A percentile compares a stretch with the other conserved stretches of the same genome.
phyloP scores from a whole-genome alignment of 1,140 invertebrate species.

The Bombus affinis region DNA sequence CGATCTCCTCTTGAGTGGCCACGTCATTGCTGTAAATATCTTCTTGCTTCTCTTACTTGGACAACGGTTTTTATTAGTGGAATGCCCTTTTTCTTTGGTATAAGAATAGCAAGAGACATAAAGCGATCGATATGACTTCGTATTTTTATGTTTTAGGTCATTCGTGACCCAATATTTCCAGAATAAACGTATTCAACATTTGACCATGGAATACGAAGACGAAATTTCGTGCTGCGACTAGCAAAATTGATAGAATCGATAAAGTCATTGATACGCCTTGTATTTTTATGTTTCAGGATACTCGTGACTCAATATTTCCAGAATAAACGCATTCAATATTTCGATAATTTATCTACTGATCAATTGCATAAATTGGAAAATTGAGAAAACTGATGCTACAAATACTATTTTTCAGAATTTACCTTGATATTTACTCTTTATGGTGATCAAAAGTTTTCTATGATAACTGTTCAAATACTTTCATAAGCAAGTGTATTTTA shows the following conservation, averaged over 20 bases:
- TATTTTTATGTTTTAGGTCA: not conserved
- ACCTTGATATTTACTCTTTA: too few relatives aligned
- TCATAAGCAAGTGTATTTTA: too few relatives aligned
- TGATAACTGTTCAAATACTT: too few relatives aligned
- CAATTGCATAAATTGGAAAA: too few relatives aligned
- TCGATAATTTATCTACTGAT: too few relatives aligned
- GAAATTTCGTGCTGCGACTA: not conserved
- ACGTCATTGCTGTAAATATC: not conserved
- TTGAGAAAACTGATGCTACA: too few relatives aligned
- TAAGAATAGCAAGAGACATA: not conserved
- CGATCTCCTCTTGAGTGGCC: not conserved
- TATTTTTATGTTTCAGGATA: not conserved
- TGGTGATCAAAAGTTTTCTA: too few relatives aligned
- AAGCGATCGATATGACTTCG: not conserved
- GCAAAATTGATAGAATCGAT: too few relatives aligned
- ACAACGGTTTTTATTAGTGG: not conserved
- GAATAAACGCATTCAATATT: not conserved
- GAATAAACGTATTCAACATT: not conserved
- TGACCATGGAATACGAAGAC: not conserved
- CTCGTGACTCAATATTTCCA: not conserved
- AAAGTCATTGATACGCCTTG: not conserved
- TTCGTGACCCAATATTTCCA: not conserved
- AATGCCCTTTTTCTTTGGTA: not conserved
- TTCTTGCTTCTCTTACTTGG: too few relatives aligned
- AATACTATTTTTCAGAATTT: too few relatives aligned